These are phyloP conservation scores for Cyclopterus lumpus DNA, from an alignment of 2,797 vertebrate genomes.

Conservation along the genomic window DNA sequence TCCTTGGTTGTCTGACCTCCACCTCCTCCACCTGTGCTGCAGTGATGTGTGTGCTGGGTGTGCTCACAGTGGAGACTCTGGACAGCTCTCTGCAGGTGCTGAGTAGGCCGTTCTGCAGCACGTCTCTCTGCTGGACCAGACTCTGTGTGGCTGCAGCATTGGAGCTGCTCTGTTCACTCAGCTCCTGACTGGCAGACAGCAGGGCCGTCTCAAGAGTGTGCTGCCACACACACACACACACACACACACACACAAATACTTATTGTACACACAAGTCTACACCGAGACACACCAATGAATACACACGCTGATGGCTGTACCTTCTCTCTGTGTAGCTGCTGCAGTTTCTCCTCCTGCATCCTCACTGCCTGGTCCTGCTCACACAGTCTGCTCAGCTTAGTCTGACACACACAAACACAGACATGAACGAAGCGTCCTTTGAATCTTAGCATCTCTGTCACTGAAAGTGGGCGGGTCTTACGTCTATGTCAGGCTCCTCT, in stretches of 20 bases:
- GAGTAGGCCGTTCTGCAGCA: constrained; percentile 93
- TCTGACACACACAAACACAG: constrained; percentile 72
- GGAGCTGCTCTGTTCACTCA: constrained; percentile 88
- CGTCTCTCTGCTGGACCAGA: constrained; percentile 92
- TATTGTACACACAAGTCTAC: not conserved
- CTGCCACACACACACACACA: constrained; percentile 72
- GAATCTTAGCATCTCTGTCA: not conserved
- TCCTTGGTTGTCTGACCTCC: not conserved
- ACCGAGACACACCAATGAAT: not conserved
- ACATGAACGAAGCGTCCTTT: constrained; percentile 7
- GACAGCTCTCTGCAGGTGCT: constrained; percentile 94
- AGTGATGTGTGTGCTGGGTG: constrained; percentile 8
- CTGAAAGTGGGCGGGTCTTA: constrained; percentile 77
- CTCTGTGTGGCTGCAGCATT: constrained; percentile 86
- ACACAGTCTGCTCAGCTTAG: constrained; percentile 93
- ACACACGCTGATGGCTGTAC: constrained; percentile 75
- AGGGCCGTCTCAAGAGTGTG: constrained; percentile 96
- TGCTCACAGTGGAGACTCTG: constrained; percentile 88
- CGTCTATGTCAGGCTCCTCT: constrained; percentile 91
- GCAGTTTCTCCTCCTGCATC: constrained; percentile 93
- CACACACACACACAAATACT: not conserved
- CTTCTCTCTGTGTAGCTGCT: constrained; percentile 97
- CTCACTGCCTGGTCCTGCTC: constrained; percentile 94
- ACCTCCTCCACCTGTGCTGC: not conserved
- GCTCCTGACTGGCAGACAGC: constrained; percentile 95